Conservation (phyloP, 2,797 vertebrate genomes). For the Darevskia nairensis region DNA sequence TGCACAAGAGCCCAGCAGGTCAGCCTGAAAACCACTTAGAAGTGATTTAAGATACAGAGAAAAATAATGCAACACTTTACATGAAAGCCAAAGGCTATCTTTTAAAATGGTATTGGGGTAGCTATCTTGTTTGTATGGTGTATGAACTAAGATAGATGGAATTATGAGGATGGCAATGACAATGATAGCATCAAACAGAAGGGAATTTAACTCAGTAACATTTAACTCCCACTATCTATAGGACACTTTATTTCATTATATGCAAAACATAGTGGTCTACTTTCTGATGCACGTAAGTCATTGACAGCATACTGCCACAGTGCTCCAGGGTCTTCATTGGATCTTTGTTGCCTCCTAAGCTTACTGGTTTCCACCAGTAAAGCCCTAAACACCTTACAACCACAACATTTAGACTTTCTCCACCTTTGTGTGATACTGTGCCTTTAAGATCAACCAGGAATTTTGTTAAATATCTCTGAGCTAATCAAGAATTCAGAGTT, state of each 20-base stretch:
- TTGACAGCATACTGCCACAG: neutral
- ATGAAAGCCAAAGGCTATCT: slow-evolving; percentile 56
- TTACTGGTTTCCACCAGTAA: neutral
- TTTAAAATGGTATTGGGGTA: slow-evolving; percentile 39
- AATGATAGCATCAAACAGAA: neutral
- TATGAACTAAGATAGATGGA: slow-evolving; percentile 30
- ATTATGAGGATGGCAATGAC: neutral
- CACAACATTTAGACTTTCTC: neutral
- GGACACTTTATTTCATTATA: neutral
- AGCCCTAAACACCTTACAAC: neutral
- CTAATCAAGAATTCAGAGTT: neutral
- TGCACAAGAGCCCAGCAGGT: slow-evolving; percentile 68
- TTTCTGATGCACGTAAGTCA: neutral
- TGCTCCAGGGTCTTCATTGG: neutral
- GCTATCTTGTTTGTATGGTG: slow-evolving; percentile 31
- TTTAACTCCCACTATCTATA: too few species aligned
- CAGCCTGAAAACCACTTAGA: slow-evolving; percentile 64
- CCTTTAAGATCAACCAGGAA: neutral
- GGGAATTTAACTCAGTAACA: slow-evolving; percentile 25
- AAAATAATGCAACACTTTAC: slow-evolving; percentile 53
- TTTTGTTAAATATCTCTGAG: neutral
- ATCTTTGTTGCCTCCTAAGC: neutral
- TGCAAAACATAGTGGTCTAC: neutral
- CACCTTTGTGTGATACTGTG: neutral
- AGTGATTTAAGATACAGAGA: slow-evolving; percentile 65